Evolutionary conservation across 2,888 invertebrate species (phyloP).

Genomic region (Microplitis deprimator): DNA sequence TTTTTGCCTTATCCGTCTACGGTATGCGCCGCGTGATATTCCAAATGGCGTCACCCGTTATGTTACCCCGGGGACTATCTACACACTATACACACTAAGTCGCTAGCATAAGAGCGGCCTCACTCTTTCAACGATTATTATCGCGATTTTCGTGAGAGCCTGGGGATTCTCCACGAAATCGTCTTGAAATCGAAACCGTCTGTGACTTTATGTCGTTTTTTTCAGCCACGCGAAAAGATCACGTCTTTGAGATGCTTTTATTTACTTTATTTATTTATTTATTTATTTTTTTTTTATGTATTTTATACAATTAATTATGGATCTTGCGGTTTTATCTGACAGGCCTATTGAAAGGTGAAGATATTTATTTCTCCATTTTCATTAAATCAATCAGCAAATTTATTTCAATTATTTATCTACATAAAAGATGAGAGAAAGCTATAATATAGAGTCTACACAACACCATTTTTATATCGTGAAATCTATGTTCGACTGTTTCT

Average conservation of each 20-base stretch:
- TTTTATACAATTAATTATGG: slow-evolving; percentile 6
- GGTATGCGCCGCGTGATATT: slow-evolving; percentile 57
- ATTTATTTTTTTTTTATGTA: neutral
- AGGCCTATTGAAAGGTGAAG: slow-evolving; percentile 9
- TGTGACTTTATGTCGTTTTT: neutral
- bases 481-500: slow-evolving; percentile 5
- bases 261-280: neutral
- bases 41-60: slow-evolving; percentile 62
- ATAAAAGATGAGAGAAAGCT: slow-evolving; percentile 1
- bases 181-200: slow-evolving; percentile 19
- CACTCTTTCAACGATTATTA: slow-evolving; percentile 39
- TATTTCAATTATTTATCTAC: neutral
- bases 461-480: neutral
- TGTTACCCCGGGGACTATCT: slow-evolving; percentile 46
- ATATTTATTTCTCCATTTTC: neutral
- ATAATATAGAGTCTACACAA: neutral
- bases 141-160: slow-evolving; percentile 28
- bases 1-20: slow-evolving; percentile 45
- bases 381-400: neutral
- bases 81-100: neutral
- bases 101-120: neutral
- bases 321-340: neutral
- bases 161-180: slow-evolving; percentile 20
- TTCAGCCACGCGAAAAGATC: slow-evolving; percentile 14
- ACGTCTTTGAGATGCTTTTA: neutral